phyloP scores from a whole-genome alignment of 2,888 invertebrate species.

The Eristalinus aeneus region DNA sequence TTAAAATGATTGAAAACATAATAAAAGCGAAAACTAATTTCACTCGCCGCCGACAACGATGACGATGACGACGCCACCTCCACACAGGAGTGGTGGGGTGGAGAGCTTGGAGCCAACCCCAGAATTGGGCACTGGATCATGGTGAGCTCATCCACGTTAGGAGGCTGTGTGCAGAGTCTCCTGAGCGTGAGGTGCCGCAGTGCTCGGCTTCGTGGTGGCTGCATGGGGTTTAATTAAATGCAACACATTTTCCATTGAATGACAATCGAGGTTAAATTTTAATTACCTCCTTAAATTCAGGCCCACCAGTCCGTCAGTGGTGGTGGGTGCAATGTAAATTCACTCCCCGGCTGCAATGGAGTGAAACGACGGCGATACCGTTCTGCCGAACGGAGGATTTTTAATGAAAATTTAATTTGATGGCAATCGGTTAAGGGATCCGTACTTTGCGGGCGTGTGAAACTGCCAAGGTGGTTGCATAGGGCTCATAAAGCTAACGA shows the following conservation, averaged over 20 bases:
- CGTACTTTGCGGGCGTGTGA: background rate
- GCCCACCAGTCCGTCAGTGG: conserved; percentile 6
- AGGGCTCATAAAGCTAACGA: background rate
- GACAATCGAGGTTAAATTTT: conserved; percentile 61
- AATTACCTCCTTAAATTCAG: conserved; percentile 42
- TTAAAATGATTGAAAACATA: conserved; percentile 69
- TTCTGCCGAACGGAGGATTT: conserved; percentile 48
- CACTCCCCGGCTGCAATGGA: conserved; percentile 24
- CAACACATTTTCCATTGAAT: conserved; percentile 48
- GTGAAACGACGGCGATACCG: conserved; percentile 27
- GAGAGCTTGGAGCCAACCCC: conserved; percentile 24
- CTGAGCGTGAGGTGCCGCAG: background rate
- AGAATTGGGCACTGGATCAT: conserved; percentile 28
- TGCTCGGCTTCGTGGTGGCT: background rate
- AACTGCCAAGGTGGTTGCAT: background rate
- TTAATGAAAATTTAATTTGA: conserved; percentile 58
- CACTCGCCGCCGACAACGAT: conserved; percentile 13
- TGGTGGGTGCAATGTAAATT: conserved; percentile 31
- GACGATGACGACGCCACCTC: background rate
- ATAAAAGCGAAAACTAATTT: conserved; percentile 66
- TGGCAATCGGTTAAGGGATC: conserved; percentile 43
- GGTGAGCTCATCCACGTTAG: background rate
- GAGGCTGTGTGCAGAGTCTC: background rate
- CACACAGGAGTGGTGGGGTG: background rate
- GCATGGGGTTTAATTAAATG: conserved; percentile 48